phyloP scores from a whole-genome alignment of 2,113 vertebrate genomes.

The Thomomys bottae region DNA sequence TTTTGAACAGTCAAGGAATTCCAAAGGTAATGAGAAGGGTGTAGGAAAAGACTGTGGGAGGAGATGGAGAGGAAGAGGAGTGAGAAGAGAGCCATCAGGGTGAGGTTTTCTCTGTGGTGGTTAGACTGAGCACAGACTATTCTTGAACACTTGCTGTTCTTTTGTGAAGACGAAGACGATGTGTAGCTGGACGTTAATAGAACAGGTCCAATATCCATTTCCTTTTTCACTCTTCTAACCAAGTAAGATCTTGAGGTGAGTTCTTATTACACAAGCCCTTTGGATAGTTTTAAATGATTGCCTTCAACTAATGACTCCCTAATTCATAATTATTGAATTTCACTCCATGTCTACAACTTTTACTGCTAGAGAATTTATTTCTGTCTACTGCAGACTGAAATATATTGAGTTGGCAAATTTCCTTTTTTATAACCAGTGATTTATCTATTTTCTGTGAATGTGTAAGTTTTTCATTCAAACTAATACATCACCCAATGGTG shows the following conservation, averaged over 20 bases:
- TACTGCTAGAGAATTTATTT: conserved; percentile 39
- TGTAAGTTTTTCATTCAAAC: conserved; percentile 60
- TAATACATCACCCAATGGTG: conserved; percentile 54
- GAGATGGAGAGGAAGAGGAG: background rate
- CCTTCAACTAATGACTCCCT: background rate
- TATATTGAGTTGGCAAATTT: background rate
- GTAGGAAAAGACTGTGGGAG: background rate
- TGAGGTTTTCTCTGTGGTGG: background rate
- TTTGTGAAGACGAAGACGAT: background rate
- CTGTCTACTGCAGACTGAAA: conserved; percentile 1
- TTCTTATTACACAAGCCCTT: conserved; percentile 14
- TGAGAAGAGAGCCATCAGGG: background rate
- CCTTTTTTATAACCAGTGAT: conserved; percentile 25
- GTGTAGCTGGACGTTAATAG: background rate
- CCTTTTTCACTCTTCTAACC: background rate
- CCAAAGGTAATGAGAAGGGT: background rate
- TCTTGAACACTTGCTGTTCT: background rate
- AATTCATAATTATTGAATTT: conserved; percentile 48
- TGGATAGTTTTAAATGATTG: conserved; percentile 13
- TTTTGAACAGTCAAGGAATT: background rate
- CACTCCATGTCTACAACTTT: conserved; percentile 21
- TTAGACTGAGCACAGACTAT: no score
- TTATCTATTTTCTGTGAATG: conserved; percentile 56
- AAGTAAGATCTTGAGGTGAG: background rate
- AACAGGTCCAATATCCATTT: background rate